Base-by-base conservation (phyloP, 1,140 invertebrate species). In the Drosophila orosa region DNA sequence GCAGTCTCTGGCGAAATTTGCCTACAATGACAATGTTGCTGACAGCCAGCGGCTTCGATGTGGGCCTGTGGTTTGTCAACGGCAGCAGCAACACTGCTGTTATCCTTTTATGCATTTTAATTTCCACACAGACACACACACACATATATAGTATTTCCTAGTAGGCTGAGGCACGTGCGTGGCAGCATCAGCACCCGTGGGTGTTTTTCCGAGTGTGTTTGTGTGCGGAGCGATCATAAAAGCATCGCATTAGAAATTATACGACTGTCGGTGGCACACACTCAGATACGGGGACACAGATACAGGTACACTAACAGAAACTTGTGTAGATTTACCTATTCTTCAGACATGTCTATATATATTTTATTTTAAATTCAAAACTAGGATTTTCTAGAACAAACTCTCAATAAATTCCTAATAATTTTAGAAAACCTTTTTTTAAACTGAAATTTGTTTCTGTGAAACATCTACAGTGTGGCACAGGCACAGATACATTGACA, bases 41-140 rank as follows among this genome's bases (percentile, higher is more conserved):
- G 77, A 65, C 81, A 78, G 69, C 57, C 80, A 74, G 47, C 44
- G 55, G 48, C 55, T 72, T 44, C 60, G 60, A 61, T 39, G 44
- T 47, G 69, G 45, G 58, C 59, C 71, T 69, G 78, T 69, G 83
- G 74, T 69, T 82, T 75, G 78, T 86, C 54, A 25, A 27, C 63
- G 47, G 37, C 74, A 80, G 72, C 65, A 74, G 57, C 80, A 74
- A 67, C 74, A 63, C 81, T 58, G 67, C 75, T 89, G 73, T 87
- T 87, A 87, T 87, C 84, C 83, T 89, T 87, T 87, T 87, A 87
- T 87, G 84, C 83, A 87, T 87, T 87, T 87, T 87, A 87, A 87
- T 87, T 87, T 87, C 57, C 76, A 69, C 67, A 80, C 68, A 77
- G 37, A 72, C 68, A 66, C 37, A 56, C 37, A 56, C 27, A 80